Base-by-base conservation (phyloP, 1,140 invertebrate genomes). In the Thaumatotibia leucotreta region DNA sequence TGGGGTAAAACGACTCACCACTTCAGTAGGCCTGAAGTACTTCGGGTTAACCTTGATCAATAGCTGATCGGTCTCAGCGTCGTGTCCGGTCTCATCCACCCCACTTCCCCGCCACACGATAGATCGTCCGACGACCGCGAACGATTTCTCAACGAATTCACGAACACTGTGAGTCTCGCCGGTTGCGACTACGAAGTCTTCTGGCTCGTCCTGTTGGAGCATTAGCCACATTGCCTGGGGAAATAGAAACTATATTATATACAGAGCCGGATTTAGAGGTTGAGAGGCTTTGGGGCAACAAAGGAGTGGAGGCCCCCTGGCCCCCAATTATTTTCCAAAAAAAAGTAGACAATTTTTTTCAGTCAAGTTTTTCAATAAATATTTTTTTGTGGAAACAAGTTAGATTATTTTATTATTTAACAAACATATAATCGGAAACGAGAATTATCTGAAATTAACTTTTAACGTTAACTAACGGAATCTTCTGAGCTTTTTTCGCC, bases 201-300 rank as follows among this genome's bases (percentile, higher is more conserved):
- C 96, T 0, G 99, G 96, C 49, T 92, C 89, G 0, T 98, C 94
- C 85, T 97, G 96, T 88, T 99, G 99, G n/a, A 99, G 92, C 97
- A 99, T 99, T 81, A 98, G 87, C 98, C 98, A 99, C 99, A 99
- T 99, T 9, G 98, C 99, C 96, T 98, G 80, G 4, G 91, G 85
- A 79, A 33, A 33, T 8, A 9, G 31, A 32, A 1, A 6, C 1
- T 6, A 32, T 32, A 32, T 62, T 52, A 45, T n/a, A n/a, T n/a
- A n/a, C n/a, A n/a, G n/a, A n/a, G n/a, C n/a, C n/a, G n/a, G n/a
- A n/a, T n/a, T n/a, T n/a, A n/a, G n/a, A n/a, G n/a, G n/a, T n/a
- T n/a, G n/a, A n/a, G n/a, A n/a, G n/a, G n/a, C n/a, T n/a, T n/a
- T n/a, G n/a, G n/a, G n/a, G n/a, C n/a, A n/a, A n/a, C n/a, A n/a